A percentile compares a stretch with the other conserved stretches of the same genome.
Evolutionary conservation across 1,140 invertebrate genomes (phyloP).

Genomic region (Parasteatoda tepidariorum): DNA sequence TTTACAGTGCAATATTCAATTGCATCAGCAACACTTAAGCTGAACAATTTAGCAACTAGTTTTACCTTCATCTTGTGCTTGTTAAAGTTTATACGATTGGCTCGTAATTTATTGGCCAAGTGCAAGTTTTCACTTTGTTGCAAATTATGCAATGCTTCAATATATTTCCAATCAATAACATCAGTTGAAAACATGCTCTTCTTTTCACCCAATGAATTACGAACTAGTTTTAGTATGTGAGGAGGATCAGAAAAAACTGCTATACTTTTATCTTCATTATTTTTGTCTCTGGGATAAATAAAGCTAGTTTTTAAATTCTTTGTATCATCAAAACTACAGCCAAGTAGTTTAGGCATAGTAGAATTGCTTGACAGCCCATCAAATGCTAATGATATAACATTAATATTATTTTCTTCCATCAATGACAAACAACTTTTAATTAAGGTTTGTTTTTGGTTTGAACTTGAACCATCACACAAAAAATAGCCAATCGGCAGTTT

Average conservation of each 20-base stretch:
- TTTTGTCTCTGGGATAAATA: background rate
- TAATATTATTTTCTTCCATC: background rate
- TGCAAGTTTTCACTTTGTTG: background rate
- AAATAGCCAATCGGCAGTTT: slow-evolving; percentile 59
- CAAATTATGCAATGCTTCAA: background rate
- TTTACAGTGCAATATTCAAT: background rate
- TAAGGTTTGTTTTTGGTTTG: background rate
- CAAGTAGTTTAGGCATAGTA: background rate
- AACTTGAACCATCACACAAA: background rate
- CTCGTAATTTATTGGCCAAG: slow-evolving; percentile 4
- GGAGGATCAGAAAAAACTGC: background rate
- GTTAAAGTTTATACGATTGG: background rate
- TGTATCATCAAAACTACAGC: background rate
- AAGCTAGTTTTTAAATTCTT: background rate
- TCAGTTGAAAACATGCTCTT: background rate
- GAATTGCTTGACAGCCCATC: slow-evolving; percentile 1
- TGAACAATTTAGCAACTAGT: background rate
- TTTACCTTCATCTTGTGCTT: slow-evolving; percentile 22
- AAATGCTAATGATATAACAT: slow-evolving; percentile 16
- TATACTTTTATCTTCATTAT: background rate
- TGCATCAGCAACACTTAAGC: background rate
- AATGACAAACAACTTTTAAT: background rate
- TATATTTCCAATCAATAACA: slow-evolving; percentile 9
- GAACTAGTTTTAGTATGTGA: background rate
- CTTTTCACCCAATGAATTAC: background rate